These are phyloP conservation scores for Mythimna ferrago DNA, from an alignment of 2,888 invertebrate genomes.

Conservation along the genomic window DNA sequence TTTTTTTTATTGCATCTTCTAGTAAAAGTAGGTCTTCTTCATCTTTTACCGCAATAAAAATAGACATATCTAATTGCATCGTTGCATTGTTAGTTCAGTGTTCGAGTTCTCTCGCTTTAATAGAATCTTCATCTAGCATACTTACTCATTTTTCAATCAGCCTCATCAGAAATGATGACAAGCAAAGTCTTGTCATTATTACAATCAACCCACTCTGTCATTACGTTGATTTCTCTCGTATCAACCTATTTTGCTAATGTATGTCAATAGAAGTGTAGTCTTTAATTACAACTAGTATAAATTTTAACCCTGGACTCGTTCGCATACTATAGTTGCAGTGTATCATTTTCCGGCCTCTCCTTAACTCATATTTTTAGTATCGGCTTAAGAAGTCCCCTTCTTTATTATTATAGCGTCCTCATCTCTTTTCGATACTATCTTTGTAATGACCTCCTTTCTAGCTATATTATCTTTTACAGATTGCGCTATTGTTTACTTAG, in stretches of 20 bases:
- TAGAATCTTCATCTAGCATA: constrained; percentile 6
- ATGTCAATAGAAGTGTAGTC: constrained; percentile 24
- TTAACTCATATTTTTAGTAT: neutral
- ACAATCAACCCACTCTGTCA: constrained; percentile 30
- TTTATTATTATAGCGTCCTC: neutral
- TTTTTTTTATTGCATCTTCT: neutral
- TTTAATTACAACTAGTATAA: neutral
- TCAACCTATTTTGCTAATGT: constrained; percentile 33
- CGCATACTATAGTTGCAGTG: constrained; percentile 18
- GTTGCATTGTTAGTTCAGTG: constrained; percentile 28
- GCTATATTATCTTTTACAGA: neutral
- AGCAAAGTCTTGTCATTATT: constrained; percentile 36
- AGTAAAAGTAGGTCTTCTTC: neutral
- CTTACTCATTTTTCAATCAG: constrained; percentile 45
- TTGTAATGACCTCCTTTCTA: neutral
- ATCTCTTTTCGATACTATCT: neutral
- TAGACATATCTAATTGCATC: constrained; percentile 18
- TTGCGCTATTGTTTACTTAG: no score
- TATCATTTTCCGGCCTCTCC: neutral
- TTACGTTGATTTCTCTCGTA: constrained; percentile 50
- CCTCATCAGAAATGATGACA: constrained; percentile 47
- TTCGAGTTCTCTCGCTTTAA: constrained; percentile 31
- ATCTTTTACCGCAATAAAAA: neutral
- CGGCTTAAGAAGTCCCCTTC: neutral
- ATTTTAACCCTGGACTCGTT: neutral